A percentile compares a stretch with the other conserved stretches of the same genome.
Conservation (phyloP, 2,888 invertebrate genomes). For the Dorcus parallelipipedus region DNA sequence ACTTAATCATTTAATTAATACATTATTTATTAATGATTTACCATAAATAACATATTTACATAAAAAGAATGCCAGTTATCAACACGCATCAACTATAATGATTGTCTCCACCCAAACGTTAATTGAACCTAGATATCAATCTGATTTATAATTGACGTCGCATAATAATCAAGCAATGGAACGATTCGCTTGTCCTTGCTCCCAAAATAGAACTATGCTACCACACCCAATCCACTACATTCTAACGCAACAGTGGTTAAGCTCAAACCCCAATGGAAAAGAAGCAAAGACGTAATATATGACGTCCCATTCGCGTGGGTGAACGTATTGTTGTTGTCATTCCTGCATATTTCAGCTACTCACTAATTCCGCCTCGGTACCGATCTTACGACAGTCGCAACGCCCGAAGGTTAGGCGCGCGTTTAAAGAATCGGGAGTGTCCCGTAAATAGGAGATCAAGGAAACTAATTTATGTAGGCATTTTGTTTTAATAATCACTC, state of each 20-base stretch:
- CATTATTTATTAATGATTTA: too few species aligned
- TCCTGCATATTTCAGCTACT: conserved; percentile 21
- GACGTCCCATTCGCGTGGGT: conserved; percentile 22
- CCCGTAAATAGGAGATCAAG: background rate
- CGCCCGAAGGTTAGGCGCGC: background rate
- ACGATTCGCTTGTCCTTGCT: conserved; percentile 6
- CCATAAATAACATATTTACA: too few species aligned
- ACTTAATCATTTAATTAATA: too few species aligned
- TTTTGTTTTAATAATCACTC: background rate
- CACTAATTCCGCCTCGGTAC: conserved; percentile 19
- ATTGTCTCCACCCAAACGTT: conserved; percentile 12
- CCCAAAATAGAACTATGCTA: conserved; percentile 8
- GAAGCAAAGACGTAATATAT: conserved; percentile 21
- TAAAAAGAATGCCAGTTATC: too few species aligned
- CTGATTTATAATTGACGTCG: conserved; percentile 4
- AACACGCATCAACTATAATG: too few species aligned
- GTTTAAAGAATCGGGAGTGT: conserved; percentile 1
- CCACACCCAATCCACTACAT: conserved; percentile 7
- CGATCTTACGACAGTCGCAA: background rate
- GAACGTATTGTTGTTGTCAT: conserved; percentile 18
- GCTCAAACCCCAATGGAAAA: background rate
- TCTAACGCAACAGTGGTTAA: background rate
- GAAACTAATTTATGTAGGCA: conserved; percentile 1
- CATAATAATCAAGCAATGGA: conserved; percentile 3
- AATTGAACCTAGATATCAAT: conserved; percentile 8